Conservation (phyloP, 1,140 invertebrate genomes). For the Scaptodrosophila lebanonensis region DNA sequence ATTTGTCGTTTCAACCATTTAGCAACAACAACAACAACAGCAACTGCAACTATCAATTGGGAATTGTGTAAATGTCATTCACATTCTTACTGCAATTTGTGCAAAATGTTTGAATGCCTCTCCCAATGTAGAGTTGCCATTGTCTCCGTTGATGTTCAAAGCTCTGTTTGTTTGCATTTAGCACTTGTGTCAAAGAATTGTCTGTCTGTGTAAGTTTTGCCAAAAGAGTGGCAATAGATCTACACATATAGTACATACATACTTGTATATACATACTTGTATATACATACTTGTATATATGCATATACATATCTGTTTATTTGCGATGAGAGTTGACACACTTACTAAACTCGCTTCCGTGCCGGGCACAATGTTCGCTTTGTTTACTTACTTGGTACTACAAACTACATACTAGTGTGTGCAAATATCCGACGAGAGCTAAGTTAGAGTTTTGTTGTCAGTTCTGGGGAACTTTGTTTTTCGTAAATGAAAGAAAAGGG, state of each 20-base stretch:
- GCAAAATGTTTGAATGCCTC: background rate
- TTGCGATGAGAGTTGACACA: slow-evolving; percentile 39
- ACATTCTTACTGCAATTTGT: slow-evolving; percentile 9
- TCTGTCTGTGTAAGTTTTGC: no score
- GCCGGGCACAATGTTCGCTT: slow-evolving; percentile 27
- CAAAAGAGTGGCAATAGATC: no score
- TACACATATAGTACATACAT: no score
- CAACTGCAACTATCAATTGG: slow-evolving; percentile 19
- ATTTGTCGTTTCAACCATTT: slow-evolving; percentile 30
- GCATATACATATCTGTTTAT: no score
- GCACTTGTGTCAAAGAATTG: no score
- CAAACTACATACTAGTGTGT: no score
- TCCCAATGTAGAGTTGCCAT: no score
- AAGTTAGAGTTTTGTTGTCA: background rate
- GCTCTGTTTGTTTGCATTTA: no score
- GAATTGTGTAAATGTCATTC: slow-evolving; percentile 31
- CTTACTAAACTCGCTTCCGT: slow-evolving; percentile 31
- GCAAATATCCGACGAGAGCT: no score
- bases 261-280: no score
- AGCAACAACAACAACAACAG: background rate
- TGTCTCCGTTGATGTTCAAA: no score
- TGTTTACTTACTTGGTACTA: slow-evolving; percentile 19
- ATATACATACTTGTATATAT: no score
- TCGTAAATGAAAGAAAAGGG: slow-evolving; percentile 23
- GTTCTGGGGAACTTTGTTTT: background rate